A percentile compares a stretch with the other conserved stretches of the same genome.
These are phyloP conservation scores for Tetrao urogallus DNA, from an alignment of 2,113 vertebrate genomes.

Conservation along the genomic window DNA sequence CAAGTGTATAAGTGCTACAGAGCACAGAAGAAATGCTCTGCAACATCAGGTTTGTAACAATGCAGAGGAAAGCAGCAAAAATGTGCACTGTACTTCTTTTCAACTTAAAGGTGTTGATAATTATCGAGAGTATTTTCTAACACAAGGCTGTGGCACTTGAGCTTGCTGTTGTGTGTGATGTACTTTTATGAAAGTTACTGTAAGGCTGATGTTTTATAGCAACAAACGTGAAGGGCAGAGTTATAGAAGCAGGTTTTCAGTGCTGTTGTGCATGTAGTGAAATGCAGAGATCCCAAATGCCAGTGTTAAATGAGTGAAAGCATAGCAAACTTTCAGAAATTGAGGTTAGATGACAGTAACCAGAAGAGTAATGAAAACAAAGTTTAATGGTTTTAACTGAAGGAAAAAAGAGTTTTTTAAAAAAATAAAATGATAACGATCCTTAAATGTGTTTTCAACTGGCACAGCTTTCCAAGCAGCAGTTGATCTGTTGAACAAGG, in stretches of 20 bases:
- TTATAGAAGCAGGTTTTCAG: neutral
- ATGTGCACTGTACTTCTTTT: neutral
- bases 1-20: neutral
- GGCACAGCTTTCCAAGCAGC: neutral
- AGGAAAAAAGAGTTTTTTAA: neutral
- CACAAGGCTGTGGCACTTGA: neutral
- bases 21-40: neutral
- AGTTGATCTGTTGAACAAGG: neutral
- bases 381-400: constrained; percentile 9
- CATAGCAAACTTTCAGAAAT: neutral
- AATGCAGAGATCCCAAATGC: neutral
- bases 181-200: neutral
- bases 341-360: neutral
- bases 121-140: neutral
- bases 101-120: neutral
- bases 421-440: neutral
- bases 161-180: neutral
- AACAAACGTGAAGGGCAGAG: neutral
- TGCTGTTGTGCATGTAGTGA: neutral
- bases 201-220: neutral
- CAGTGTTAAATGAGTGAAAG: neutral
- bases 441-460: neutral
- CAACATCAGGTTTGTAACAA: neutral
- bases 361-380: neutral
- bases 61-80: neutral